Evolutionary conservation across 53 echinoderm and acorn worm species (phyloP), one percentile per base, ranked within the genome.

Genomic region (Paelopatides confundens): DNA sequence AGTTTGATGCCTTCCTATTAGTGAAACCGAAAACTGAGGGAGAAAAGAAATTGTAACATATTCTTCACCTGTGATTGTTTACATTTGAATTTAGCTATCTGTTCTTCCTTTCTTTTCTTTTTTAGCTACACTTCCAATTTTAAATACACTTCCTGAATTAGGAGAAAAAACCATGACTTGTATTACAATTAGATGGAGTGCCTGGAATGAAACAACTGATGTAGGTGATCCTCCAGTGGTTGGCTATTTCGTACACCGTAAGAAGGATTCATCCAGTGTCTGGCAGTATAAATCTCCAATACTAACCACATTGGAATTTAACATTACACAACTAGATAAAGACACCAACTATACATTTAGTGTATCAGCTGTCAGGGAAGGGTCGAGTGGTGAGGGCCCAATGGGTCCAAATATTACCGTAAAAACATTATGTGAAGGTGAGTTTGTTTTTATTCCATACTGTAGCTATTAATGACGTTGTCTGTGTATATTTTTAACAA

Each of bases 181-280:
- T n/a, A n/a, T n/a, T n/a, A 31, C 32, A 29, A 67, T 67, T 26
- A 29, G 1, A 35, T 67, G 67, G 67, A 35, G 32, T 3, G 12
- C 32, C 32, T 67, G 67, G 67, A 9, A 67, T 35, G 29, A 66
- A 34, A 15, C 24, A 5, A 31, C 14, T 32, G 67, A 66, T 66
- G 34, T 66, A 12, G 67, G 67, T 32, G 67, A 66, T 66, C 67
- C 67, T 32, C 67, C 67, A 27, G 35, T 66, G 13, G 23, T 66
- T 0, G 67, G 29, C 2, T 66, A 66, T 30, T 27, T 66, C 12
- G 29, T 17, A 66, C 28, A 66, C 67, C 17, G 28, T 30, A 66
- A 17, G 68, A 35, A 29, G 32, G 68, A 31, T 18, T 12, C 35
- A 35, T 67, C 68, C 18, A 11, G 5, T 11, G n/a, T n/a, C n/a